Conservation (phyloP, 2,113 vertebrate species). For the Oophaga pumilio region DNA sequence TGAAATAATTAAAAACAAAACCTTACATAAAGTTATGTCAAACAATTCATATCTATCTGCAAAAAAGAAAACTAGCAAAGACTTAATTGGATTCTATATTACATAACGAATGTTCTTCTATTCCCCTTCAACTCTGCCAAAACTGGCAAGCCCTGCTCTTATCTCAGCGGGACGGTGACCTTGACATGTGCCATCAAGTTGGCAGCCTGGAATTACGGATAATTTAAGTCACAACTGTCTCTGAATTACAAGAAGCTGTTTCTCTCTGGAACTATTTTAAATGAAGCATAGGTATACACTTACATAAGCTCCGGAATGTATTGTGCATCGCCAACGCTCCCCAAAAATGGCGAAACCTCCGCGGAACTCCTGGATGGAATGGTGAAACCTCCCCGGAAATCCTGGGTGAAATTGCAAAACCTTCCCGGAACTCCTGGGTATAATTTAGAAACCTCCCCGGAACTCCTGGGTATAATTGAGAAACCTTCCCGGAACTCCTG, state of each 20-base stretch:
- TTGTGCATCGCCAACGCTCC: not conserved
- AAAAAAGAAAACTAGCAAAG: not conserved
- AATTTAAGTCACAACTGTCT: conserved; percentile 39
- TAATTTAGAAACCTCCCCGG: no score
- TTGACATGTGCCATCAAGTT: conserved; percentile 39
- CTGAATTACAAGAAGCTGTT: not conserved
- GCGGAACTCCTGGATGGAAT: no score
- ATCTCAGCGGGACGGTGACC: conserved; percentile 40
- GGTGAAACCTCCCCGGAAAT: no score
- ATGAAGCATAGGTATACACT: conserved; percentile 1
- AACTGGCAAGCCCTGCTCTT: conserved; percentile 3
- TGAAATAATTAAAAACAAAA: not conserved
- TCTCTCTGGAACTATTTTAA: conserved; percentile 11
- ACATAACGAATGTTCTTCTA: not conserved
- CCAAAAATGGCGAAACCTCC: not conserved
- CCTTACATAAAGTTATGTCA: not conserved
- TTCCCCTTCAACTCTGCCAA: conserved; percentile 33
- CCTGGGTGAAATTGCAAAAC: no score
- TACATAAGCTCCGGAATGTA: not conserved
- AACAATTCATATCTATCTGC: not conserved
- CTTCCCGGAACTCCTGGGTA: no score
- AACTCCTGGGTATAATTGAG: no score
- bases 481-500: no score
- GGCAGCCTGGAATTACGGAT: conserved; percentile 45
- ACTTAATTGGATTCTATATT: conserved; percentile 1